Conservation (phyloP, 2,113 vertebrate genomes). For the Lethenteron reissneri region DNA sequence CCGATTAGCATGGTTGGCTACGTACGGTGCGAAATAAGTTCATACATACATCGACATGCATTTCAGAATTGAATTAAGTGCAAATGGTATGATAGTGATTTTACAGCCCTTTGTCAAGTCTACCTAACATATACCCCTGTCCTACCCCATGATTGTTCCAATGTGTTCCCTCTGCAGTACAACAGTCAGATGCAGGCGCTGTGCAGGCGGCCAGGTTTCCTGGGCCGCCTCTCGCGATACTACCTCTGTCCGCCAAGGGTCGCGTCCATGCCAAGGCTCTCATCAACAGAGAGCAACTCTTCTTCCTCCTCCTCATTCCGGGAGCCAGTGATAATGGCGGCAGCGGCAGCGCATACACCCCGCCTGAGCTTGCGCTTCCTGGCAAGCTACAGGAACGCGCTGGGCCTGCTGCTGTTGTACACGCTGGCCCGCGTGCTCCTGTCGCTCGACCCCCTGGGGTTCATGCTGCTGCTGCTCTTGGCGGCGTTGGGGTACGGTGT, state of each 20-base stretch:
- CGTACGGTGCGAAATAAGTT: no score
- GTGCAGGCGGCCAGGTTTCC: conserved; percentile 44
- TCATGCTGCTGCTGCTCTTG: conserved; percentile 27
- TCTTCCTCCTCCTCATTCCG: neutral
- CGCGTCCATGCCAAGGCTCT: conserved; percentile 25
- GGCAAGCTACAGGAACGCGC: conserved; percentile 54
- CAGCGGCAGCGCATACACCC: conserved; percentile 13
- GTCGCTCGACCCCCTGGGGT: conserved; percentile 29
- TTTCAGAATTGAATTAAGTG: no score
- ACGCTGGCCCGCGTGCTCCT: conserved; percentile 29
- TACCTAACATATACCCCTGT: no score
- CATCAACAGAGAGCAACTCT: no score
- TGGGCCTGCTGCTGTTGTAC: conserved; percentile 33
- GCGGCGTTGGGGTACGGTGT: conserved; percentile 34
- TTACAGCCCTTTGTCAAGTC: no score
- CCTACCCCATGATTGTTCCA: neutral
- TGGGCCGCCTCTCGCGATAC: conserved; percentile 45
- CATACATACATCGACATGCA: no score
- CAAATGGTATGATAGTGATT: no score
- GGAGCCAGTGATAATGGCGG: no score
- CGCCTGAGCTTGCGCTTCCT: conserved; percentile 54
- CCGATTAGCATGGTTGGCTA: no score
- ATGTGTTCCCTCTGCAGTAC: conserved; percentile 25
- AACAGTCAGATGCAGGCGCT: conserved; percentile 37
- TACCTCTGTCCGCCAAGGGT: conserved; percentile 21